Percentiles rank a stretch among this genome's conserved stretches.
These are phyloP conservation scores for Guaruba guarouba DNA, from an alignment of 2,113 vertebrate species.

Conservation along the genomic window DNA sequence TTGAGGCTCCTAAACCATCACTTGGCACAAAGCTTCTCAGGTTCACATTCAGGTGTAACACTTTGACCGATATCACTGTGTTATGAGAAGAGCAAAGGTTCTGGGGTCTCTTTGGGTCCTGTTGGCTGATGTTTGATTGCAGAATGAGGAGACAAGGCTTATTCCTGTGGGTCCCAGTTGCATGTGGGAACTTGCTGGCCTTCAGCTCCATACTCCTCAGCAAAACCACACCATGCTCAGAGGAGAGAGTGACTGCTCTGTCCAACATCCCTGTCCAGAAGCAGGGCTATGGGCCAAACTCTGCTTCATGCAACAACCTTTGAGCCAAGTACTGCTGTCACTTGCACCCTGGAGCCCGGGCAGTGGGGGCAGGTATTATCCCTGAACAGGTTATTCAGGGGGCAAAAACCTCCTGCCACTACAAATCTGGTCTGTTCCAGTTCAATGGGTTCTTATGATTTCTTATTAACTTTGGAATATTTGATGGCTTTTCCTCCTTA, in stretches of 20 bases:
- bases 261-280: background rate
- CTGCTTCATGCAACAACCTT: background rate
- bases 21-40: background rate
- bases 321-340: background rate
- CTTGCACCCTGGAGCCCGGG: background rate
- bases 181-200: background rate
- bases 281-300: background rate
- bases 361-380: background rate
- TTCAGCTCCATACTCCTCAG: background rate
- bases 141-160: background rate
- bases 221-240: background rate
- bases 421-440: background rate
- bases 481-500: background rate
- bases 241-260: background rate
- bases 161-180: background rate
- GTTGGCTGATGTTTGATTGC: background rate
- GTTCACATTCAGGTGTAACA: background rate
- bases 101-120: background rate
- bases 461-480: background rate
- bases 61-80: background rate
- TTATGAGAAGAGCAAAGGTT: background rate
- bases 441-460: background rate
- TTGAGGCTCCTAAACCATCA: background rate
- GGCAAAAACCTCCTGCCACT: background rate
- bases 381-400: background rate